Base-by-base conservation (phyloP, 2,113 vertebrate species). In the Muntiacus muntjak region DNA sequence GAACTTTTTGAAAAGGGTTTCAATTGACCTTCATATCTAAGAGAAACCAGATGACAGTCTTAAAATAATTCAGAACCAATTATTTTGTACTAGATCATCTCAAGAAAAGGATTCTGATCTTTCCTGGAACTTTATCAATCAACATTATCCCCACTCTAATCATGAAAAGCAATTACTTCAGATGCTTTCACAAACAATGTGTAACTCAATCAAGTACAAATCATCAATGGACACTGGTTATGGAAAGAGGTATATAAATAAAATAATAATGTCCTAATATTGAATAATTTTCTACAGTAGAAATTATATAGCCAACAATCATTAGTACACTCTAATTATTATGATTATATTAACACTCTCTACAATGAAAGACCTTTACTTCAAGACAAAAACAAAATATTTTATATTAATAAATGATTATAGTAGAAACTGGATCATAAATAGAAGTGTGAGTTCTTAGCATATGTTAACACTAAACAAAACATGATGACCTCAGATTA, bases 401-500 rank as follows among this genome's bases (percentile, higher is more conserved):
- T 88, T 93, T 55, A 62, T 33, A 28, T 57, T 89, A 91, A 28
- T 88, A 94, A 84, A 57, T 13, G 2, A 96, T 74, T 54, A 67
- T 92, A 83, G 28, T 84, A 87, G 74, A 97, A 93, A 91, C 25
- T 54, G 3, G 1, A 89, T 97, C 47, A 92, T 78, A 96, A 98
- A 85, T 71, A 96, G n/a, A 89, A 83, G 92, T 71, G 74, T 79
- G 45, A 57, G 40, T 82, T 98, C 67, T 98, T 60, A 97, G 40
- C 62, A 94, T 98, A 84, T 54, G 89, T n/a, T 96, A 28, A 64
- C 43, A 94, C 83, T 96, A 87, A 58, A 19, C 45, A 95, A 97
- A 97, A 94, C 3, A 82, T 60, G 62, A 98, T 96, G 28, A 97
- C 71, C 92, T 97, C 91, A 96, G 40, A 84, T 84, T 95, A 83